Percentiles rank a stretch among this genome's conserved stretches.
Evolutionary conservation across 2,113 vertebrate species (phyloP).

Genomic region (Zosterops hypoxanthus): DNA sequence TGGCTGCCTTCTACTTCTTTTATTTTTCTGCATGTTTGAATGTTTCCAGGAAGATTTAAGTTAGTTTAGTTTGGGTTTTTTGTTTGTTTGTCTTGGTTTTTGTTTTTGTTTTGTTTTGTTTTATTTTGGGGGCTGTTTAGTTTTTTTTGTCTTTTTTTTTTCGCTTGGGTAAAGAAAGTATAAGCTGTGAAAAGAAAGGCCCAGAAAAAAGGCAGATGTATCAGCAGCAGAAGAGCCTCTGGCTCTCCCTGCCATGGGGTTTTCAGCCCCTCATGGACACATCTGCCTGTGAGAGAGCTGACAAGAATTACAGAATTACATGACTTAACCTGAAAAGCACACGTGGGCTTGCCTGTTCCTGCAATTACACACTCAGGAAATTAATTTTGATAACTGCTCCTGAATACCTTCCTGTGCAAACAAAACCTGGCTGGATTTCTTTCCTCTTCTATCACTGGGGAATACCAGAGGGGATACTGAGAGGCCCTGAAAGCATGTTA

Average conservation of each 20-base stretch:
- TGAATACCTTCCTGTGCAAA: not conserved
- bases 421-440: not conserved
- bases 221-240: not conserved
- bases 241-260: not conserved
- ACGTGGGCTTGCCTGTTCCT: rapidly evolving
- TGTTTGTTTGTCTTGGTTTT: not conserved
- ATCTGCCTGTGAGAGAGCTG: not conserved
- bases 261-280: not conserved
- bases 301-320: not conserved
- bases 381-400: not conserved
- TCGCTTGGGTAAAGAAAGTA: not conserved
- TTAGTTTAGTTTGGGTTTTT: not conserved
- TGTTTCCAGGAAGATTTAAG: not conserved
- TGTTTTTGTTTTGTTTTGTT: no score
- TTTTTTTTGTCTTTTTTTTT: not conserved
- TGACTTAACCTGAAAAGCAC: not conserved
- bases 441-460: not conserved
- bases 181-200: not conserved
- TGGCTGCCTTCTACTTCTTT: not conserved
- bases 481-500: not conserved
- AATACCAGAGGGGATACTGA: not conserved
- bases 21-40: not conserved
- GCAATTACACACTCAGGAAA: not conserved
- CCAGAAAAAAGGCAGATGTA: not conserved
- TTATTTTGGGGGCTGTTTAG: no score